These are phyloP conservation scores for Zosterops lateralis DNA, from an alignment of 2,113 vertebrate species.

Conservation along the genomic window DNA sequence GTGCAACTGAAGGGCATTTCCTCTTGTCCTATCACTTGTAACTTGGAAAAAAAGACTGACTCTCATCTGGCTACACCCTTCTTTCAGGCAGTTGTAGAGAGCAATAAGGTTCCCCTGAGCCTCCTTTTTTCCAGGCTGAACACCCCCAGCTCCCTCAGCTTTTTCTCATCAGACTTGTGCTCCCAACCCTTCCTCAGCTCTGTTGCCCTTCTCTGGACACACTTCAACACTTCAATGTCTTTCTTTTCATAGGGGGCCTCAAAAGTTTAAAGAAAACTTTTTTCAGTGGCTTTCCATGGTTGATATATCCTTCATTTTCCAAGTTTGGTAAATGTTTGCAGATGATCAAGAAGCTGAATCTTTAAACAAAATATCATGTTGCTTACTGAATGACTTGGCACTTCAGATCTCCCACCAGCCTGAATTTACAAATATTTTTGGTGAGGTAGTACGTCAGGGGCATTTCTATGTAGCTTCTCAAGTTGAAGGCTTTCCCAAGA, in stretches of 20 bases:
- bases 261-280: no score
- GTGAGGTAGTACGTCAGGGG: neutral
- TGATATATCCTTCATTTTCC: neutral
- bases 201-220: neutral
- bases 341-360: neutral
- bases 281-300: neutral
- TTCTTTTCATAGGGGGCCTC: neutral
- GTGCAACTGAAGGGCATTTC: neutral
- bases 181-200: neutral
- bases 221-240: neutral
- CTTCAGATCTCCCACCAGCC: neutral
- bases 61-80: fast-evolving
- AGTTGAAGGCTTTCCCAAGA: neutral
- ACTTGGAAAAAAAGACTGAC: neutral
- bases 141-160: neutral
- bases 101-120: neutral
- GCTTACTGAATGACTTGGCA: neutral
- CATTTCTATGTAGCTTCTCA: neutral
- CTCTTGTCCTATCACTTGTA: neutral
- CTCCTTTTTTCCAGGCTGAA: neutral
- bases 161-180: neutral
- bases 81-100: neutral
- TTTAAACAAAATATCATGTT: neutral
- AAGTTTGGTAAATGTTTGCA: neutral
- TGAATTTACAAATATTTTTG: neutral